Conservation (phyloP, 2,888 invertebrate species). For the Zelleria hepariella region DNA sequence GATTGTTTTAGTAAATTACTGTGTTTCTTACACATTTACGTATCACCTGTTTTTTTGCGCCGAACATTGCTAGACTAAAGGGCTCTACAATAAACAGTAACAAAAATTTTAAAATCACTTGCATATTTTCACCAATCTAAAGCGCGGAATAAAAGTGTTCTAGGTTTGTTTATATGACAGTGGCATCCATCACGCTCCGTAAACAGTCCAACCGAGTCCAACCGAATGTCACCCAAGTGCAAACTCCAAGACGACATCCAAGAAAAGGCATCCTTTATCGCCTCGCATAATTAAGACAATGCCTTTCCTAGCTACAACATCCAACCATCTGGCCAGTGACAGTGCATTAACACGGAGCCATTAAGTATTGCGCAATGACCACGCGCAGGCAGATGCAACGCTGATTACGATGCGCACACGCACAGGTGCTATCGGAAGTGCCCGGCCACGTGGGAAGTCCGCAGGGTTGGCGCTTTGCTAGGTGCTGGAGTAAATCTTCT, state of each 20-base stretch:
- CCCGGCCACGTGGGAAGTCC: not conserved
- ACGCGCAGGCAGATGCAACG: slow-evolving; percentile 51
- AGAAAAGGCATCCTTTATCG: not conserved
- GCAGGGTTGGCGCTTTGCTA: not conserved
- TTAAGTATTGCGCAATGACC: slow-evolving; percentile 56
- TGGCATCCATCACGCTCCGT: too few species aligned
- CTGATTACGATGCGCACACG: slow-evolving; percentile 38
- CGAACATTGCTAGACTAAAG: not conserved
- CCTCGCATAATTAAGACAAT: not conserved
- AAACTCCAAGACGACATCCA: not conserved
- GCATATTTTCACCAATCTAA: too few species aligned
- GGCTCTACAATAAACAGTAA: not conserved
- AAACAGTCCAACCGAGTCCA: too few species aligned
- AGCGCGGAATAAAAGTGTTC: too few species aligned
- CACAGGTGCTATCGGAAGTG: slow-evolving; percentile 2
- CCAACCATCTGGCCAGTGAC: slow-evolving; percentile 45
- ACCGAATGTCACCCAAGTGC: not conserved
- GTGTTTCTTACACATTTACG: not conserved
- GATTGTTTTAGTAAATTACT: not conserved
- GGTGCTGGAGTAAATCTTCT: too few species aligned
- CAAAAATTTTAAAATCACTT: not conserved
- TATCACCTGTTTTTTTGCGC: not conserved
- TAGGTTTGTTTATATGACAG: too few species aligned
- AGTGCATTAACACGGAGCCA: slow-evolving; percentile 43
- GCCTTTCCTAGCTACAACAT: not conserved